Evolutionary conservation across 2,888 invertebrate genomes (phyloP), one percentile per base, ranked within the genome.

Genomic region (Cheilosia impressa): DNA sequence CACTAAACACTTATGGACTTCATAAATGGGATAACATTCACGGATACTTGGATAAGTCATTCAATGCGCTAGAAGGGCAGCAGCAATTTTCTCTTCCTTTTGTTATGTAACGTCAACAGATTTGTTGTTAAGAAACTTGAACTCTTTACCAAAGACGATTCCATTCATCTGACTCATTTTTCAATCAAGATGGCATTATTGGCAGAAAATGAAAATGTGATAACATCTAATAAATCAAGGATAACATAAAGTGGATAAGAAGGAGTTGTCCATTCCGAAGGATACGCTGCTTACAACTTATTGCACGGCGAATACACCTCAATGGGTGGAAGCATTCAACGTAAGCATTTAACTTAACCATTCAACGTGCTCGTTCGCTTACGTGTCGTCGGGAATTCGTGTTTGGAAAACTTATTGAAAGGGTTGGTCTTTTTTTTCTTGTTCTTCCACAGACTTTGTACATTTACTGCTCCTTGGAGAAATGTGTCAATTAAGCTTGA

Each of bases 211-310:
- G 71, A 82, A 72, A 71, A 71, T 78, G 55, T 55, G 60, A 62
- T 83, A 68, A 68, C 62, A 83, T 68, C 60, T 17, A 72, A 83
- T 83, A 72, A 83, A 83, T 78, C 82, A 83, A 31, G 66, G 62
- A 68, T 58, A 82, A 47, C 53, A 66, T 41, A 68, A n/a, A 58
- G 62, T 60, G n/a, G 34, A 62, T 47, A 52, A 34, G 53, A 27
- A 50, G 41, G 55, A 62, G 41, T 55, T 78, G 62, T 72, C 72
- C 66, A 66, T 62, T 62, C 55, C 31, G 66, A 50, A 57, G 38
- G 55, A 50, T 57, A 47, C 41, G 41, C 57, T 19, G 15, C 55
- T 78, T 66, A 72, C 65, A 66, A 34, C 24, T 68, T 53, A 13
- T 24, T 10, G 24, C 57, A 17, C 41, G 15, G 57, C 34, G 17